Evolutionary conservation across 2,113 vertebrate genomes (phyloP), one percentile per base, ranked within the genome.

Genomic region (Irena cyanogastra): DNA sequence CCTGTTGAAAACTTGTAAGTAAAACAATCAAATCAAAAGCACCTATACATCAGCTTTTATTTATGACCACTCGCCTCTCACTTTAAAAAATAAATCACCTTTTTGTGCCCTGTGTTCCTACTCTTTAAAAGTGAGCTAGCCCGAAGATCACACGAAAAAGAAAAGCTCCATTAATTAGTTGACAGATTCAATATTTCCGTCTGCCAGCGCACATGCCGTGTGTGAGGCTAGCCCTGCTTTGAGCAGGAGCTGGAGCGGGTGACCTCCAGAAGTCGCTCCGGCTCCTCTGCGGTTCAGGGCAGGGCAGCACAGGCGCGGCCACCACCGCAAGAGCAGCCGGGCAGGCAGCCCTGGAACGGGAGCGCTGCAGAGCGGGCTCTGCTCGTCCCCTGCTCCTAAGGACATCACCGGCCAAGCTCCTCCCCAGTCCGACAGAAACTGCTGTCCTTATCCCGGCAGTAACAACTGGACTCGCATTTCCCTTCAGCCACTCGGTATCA

Each of bases 151-250:
- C 3, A 11, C 12, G 13, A 33, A 65, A 72, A 76, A 56, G 4
- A 52, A 68, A 77, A 75, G 4, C 35, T 63, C 31, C 7, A 13
- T 54, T 10, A 75, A 84, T 56, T 28, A 39, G 33, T 42, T 78
- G 63, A 33, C 37, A 82, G 52, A 42, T 20, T n/a, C 78, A 53
- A 75, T 18, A 18, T 24, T 71, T 24, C 33, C 13, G 6, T 54
- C 28, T 82, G 33, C 6, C 27, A 52, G 33, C 0, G 0, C 9
- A 53, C 8, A 0, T 39, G 31, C 56, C 12, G 8, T 2, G 18
- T 50, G 42, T 47, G 69, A 75, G 61, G 17, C 24, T 17, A 47
- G 28, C 37, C 18, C 14, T 53, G 50, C n/a, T 69, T 30, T 49
- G 52, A 65, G 72, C 31, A 81, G 39, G 45, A 21, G 2, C 47